Base-by-base conservation (phyloP, 2,113 vertebrate genomes). In the Solea solea region DNA sequence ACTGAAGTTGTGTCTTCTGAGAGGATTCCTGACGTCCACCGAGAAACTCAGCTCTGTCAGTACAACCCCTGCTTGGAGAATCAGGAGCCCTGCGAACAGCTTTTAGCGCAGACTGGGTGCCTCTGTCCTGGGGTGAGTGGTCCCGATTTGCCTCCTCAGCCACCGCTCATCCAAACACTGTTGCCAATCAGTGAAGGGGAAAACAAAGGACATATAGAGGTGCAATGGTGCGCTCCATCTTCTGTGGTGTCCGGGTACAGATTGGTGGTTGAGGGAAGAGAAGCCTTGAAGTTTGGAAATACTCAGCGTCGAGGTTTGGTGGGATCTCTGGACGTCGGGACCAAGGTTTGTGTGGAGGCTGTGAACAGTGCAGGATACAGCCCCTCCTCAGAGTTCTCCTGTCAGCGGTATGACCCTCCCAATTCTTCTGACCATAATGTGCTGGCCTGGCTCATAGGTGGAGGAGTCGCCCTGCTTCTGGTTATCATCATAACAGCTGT, bases 141-240 rank as follows among this genome's bases (percentile, higher is more conserved):
- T 25, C 64, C 58, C 0, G 46, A 89, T 2, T 14, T 45, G 54
- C 67, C 0, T 21, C 94, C 94, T 49, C 74, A 67, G 0, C 0
- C 91, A 6, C 93, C 94, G 15, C 52, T 34, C 42, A 81, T 94
- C 9, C 42, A 9, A 6, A 16, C 42, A 2, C 15, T 94, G 54
- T n/a, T 10, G 0, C 82, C 83, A 44, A 11, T 79, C 64, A 70
- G 16, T 12, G 8, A 56, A 13, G 84, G 88, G 54, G 44, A 52
- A 0, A 9, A 79, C 78, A 52, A 28, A 21, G 72, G 80, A 50
- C 55, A 87, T 27, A 69, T 91, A 8, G 81, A 87, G 40, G 86
- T 93, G 7, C 69, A 82, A n/a, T 94, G 94, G 91, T 94, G 94
- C 2, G 91, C 94, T 14, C 94, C 94, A 1, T 76, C 70, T 10